Evolutionary conservation across 2,113 vertebrate genomes (phyloP).

Genomic region (Aegypius monachus): DNA sequence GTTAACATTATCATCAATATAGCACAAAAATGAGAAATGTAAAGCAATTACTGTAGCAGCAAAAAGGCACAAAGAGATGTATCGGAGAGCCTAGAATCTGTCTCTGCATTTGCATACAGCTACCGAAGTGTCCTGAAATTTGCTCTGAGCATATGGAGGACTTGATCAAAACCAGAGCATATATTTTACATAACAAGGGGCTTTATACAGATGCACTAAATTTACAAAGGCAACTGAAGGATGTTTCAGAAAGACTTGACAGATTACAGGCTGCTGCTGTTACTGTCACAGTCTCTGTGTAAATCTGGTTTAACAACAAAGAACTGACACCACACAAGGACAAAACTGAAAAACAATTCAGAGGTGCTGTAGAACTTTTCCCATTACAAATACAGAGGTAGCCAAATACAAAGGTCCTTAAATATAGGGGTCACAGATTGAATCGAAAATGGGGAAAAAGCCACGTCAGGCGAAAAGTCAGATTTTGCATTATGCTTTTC

Average conservation of each 20-base stretch:
- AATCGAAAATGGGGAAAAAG: neutral
- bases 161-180: conserved; percentile 12
- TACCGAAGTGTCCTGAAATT: conserved; percentile 11
- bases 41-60: conserved; percentile 24
- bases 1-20: conserved; percentile 6
- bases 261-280: conserved; percentile 35
- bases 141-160: conserved; percentile 1
- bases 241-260: conserved; percentile 31
- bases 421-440: neutral
- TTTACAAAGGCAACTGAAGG: conserved; percentile 51
- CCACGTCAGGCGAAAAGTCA: neutral
- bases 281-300: conserved; percentile 41
- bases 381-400: neutral
- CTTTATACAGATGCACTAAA: conserved; percentile 15
- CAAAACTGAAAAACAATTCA: conserved; percentile 6
- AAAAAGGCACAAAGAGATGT: neutral
- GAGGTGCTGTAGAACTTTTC: neutral
- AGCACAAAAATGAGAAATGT: conserved; percentile 10
- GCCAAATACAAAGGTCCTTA: neutral
- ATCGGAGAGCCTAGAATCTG: neutral
- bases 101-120: conserved; percentile 6
- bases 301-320: conserved; percentile 50
- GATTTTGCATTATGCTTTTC: neutral
- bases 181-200: conserved; percentile 26
- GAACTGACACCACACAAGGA: conserved; percentile 41